Conservation (phyloP, 2,797 vertebrate species). For the Pangasius sanitwongsei region DNA sequence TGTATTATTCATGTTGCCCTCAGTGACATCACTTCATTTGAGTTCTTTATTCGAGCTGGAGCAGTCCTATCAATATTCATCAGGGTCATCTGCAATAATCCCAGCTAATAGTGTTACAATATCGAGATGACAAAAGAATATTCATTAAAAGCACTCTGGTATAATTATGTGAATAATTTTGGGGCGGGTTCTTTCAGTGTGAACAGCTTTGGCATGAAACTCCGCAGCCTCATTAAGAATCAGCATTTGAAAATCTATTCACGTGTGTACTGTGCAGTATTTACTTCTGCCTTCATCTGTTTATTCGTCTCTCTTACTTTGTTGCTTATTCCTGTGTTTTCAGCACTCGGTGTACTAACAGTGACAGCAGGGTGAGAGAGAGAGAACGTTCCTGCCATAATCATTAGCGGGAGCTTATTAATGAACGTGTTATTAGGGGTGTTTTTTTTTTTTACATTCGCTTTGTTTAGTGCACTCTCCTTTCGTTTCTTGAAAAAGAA, state of each 20-base stretch:
- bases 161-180: slow-evolving; percentile 53
- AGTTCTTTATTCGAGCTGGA: slow-evolving; percentile 51
- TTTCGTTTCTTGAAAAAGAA: not conserved
- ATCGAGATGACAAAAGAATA: slow-evolving; percentile 55
- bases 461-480: not conserved
- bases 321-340: not conserved
- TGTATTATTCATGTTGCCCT: slow-evolving; percentile 60
- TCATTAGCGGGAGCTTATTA: slow-evolving; percentile 26
- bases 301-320: slow-evolving; percentile 13
- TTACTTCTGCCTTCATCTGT: slow-evolving; percentile 27
- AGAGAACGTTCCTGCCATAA: not conserved
- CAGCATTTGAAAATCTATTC: slow-evolving; percentile 1
- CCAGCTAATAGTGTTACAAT: slow-evolving; percentile 53
- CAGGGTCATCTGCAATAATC: slow-evolving; percentile 56
- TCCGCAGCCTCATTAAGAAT: not conserved
- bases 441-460: not conserved
- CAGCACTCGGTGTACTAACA: not conserved
- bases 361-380: slow-evolving; percentile 4
- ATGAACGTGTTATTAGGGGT: not conserved
- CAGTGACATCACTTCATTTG: slow-evolving; percentile 52
- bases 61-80: slow-evolving; percentile 60
- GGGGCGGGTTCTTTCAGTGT: slow-evolving; percentile 30
- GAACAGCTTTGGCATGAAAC: slow-evolving; percentile 11
- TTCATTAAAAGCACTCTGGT: slow-evolving; percentile 57
- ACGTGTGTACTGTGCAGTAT: not conserved